A percentile compares a stretch with the other conserved stretches of the same genome.
These are phyloP conservation scores for Nibea coibor DNA, from an alignment of 2,113 vertebrate species.

Conservation along the genomic window DNA sequence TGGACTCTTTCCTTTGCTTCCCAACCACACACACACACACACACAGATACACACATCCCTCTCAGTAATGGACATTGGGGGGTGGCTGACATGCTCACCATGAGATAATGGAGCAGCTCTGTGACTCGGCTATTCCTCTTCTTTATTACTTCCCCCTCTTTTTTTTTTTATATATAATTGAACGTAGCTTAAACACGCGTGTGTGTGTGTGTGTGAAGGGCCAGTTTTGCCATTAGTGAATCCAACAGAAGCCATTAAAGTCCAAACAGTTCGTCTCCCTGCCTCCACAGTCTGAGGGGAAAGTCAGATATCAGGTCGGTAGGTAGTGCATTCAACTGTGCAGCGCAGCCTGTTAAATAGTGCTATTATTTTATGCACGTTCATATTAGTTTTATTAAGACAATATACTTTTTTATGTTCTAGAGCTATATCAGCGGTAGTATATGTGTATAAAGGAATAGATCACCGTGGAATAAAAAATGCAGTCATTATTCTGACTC, in stretches of 20 bases:
- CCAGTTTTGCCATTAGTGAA: slow-evolving; percentile 3
- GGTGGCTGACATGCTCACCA: slow-evolving; percentile 16
- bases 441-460: not conserved
- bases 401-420: not conserved
- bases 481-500: not conserved
- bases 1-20: not conserved
- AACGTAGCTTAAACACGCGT: not conserved
- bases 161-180: not conserved
- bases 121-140: slow-evolving; percentile 4
- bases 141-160: slow-evolving; percentile 4
- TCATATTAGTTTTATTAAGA: slow-evolving; percentile 33
- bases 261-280: slow-evolving; percentile 4
- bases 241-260: not conserved
- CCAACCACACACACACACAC: slow-evolving; percentile 25
- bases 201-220: not conserved
- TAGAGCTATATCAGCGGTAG: not conserved
- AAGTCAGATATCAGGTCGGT: slow-evolving; percentile 18
- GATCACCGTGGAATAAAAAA: slow-evolving; percentile 8
- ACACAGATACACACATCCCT: slow-evolving; percentile 18
- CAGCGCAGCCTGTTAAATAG: not conserved
- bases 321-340: slow-evolving; percentile 18
- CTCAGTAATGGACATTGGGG: slow-evolving; percentile 36
- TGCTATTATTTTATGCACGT: slow-evolving; percentile 25
- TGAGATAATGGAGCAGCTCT: slow-evolving; percentile 32
- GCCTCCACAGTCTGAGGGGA: slow-evolving; percentile 9